phyloP scores from a whole-genome alignment of 2,113 vertebrate species.

The Psilopogon haemacephalus region DNA sequence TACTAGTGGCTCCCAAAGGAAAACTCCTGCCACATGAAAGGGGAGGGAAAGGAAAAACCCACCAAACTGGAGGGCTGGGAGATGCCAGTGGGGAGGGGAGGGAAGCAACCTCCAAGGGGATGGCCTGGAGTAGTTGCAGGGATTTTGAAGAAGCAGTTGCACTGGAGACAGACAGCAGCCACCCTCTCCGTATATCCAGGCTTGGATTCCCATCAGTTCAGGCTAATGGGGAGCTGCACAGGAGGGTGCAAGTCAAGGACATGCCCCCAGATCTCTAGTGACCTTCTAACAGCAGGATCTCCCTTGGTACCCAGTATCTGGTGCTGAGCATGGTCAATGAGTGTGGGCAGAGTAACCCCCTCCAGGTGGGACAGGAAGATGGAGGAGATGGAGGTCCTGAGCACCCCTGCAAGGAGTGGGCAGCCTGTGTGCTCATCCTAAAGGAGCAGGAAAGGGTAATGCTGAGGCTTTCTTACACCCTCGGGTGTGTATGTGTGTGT shows the following conservation, averaged over 20 bases:
- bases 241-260: not conserved
- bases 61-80: not conserved
- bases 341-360: not conserved
- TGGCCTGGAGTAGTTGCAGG: accelerated
- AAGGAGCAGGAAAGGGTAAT: not conserved
- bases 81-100: no score
- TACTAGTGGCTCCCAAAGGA: not conserved
- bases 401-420: not conserved
- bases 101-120: not conserved
- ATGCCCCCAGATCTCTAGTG: accelerated
- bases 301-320: not conserved
- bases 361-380: accelerated
- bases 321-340: accelerated
- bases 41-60: not conserved
- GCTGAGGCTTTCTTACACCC: not conserved
- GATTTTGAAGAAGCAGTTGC: not conserved
- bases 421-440: not conserved
- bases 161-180: accelerated
- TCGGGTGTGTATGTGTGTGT: accelerated
- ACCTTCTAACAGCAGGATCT: not conserved
- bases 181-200: accelerated
- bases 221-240: not conserved
- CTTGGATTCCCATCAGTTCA: not conserved
- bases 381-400: not conserved
- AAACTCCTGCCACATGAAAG: not conserved